Percentiles rank a stretch among this genome's conserved stretches.
Evolutionary conservation across 2,888 invertebrate species (phyloP).

Genomic region (Yponomeuta evonymella): DNA sequence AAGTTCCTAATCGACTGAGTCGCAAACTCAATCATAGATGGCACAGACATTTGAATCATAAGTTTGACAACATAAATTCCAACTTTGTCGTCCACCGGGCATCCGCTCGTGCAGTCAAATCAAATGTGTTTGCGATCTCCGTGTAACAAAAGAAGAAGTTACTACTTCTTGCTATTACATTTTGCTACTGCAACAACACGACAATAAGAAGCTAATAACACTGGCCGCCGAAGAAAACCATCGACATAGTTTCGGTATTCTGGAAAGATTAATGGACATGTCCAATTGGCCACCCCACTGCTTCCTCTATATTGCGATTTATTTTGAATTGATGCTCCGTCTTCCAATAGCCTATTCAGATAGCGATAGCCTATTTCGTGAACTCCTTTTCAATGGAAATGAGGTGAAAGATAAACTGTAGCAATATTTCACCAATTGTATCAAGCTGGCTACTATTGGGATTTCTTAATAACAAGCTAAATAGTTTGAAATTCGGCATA

Average conservation of each 20-base stretch:
- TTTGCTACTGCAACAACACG: no score
- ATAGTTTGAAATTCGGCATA: no score
- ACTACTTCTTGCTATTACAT: no score
- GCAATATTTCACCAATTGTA: no score
- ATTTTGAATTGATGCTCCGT: slow-evolving; percentile 41
- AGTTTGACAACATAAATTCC: not conserved
- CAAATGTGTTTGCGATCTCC: no score
- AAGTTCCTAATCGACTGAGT: not conserved
- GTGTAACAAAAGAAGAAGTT: no score
- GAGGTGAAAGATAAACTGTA: not conserved
- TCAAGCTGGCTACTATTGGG: not conserved
- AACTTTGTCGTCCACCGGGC: not conserved
- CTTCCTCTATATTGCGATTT: slow-evolving; percentile 39
- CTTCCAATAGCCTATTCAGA: not conserved
- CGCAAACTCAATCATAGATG: not conserved
- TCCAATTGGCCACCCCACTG: slow-evolving; percentile 36
- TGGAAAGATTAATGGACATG: slow-evolving; percentile 24
- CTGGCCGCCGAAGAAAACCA: no score
- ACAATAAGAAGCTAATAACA: no score
- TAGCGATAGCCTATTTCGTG: not conserved
- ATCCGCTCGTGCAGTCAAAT: not conserved
- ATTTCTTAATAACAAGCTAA: no score
- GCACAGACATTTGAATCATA: not conserved
- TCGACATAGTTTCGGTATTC: no score
- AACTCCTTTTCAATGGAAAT: not conserved